Base-by-base conservation (phyloP, 2,797 vertebrate species). In the Sus cebifrons region DNA sequence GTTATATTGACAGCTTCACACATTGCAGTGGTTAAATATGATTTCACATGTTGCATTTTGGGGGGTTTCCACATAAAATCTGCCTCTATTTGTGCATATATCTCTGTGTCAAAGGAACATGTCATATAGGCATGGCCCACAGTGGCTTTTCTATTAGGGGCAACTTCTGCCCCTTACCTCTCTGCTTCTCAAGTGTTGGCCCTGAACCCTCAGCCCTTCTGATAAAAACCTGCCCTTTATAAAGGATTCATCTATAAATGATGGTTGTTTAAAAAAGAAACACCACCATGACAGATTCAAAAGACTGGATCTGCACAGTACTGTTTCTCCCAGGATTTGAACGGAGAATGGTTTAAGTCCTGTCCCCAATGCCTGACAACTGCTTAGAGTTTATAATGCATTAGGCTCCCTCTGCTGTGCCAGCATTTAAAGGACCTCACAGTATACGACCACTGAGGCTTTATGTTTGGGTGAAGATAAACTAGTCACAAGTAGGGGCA, bases 201-300 rank as follows among this genome's bases (percentile, higher is more conserved):
- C n/a, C 93, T 68, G 11, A 89, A 71, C 32, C 32, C 52, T 58
- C 32, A 67, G n/a, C 4, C 27, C 17, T 62, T 79, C 79, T 92
- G 27, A 91, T 32, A 60, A 93, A 75, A 62, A 68, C 25, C 20
- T 84, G 54, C 15, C 54, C 68, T 36, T 36, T 91, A 56, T 17
- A 82, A 71, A 82, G 65, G 21, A 89, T 83, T 94, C 25, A 64
- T 32, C 70, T 95, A 20, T 89, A 78, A 95, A 73, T 44, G 40
- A 64, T 64, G 64, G 36, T 86, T 21, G 25, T 75, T 82, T 49
- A 49, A 49, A 29, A 21, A 74, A 70, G 84, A 40, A 25, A 64
- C 67, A 23, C 23, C 62, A 36, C 62, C 14, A 16, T 17, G n/a
- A 52, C 56, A 49, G 92, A 88, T 56, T 85, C 77, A 23, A 23